Conservation (phyloP, 2,888 invertebrate species). For the Xanthorhoe spadicearia region DNA sequence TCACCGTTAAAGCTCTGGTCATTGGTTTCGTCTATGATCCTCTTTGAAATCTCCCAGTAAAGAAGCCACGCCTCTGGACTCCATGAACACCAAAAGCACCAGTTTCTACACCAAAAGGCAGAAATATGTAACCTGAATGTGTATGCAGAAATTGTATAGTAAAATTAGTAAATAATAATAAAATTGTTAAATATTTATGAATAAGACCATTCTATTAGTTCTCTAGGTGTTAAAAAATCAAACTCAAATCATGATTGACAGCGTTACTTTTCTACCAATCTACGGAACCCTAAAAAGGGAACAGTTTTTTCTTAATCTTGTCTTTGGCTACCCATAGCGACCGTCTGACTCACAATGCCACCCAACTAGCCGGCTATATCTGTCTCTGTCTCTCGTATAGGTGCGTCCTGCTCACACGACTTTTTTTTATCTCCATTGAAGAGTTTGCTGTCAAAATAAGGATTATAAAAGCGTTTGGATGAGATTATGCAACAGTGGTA, state of each 20-base stretch:
- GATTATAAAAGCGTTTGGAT: conserved; percentile 81
- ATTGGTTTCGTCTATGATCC: too few species aligned
- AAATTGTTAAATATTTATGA: too few species aligned
- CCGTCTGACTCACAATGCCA: conserved; percentile 75
- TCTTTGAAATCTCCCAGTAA: too few species aligned
- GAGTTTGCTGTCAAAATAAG: conserved; percentile 84
- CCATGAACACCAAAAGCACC: too few species aligned
- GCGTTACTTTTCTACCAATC: neutral
- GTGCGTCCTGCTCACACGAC: conserved; percentile 52
- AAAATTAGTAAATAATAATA: too few species aligned
- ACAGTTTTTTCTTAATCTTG: conserved; percentile 40
- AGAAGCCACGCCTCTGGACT: too few species aligned
- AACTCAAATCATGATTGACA: neutral
- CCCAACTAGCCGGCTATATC: conserved; percentile 61
- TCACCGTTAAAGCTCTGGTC: too few species aligned
- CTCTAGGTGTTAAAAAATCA: too few species aligned
- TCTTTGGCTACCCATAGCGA: conserved; percentile 43
- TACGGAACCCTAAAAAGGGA: conserved; percentile 33
- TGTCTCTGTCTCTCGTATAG: conserved; percentile 57
- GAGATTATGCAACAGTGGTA: conserved; percentile 60
- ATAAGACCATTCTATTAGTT: too few species aligned
- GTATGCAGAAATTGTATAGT: too few species aligned
- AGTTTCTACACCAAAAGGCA: too few species aligned
- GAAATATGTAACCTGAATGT: too few species aligned
- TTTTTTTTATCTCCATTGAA: conserved; percentile 77